phyloP scores from a whole-genome alignment of 2,797 vertebrate genomes.

The Hoplostethus atlanticus region DNA sequence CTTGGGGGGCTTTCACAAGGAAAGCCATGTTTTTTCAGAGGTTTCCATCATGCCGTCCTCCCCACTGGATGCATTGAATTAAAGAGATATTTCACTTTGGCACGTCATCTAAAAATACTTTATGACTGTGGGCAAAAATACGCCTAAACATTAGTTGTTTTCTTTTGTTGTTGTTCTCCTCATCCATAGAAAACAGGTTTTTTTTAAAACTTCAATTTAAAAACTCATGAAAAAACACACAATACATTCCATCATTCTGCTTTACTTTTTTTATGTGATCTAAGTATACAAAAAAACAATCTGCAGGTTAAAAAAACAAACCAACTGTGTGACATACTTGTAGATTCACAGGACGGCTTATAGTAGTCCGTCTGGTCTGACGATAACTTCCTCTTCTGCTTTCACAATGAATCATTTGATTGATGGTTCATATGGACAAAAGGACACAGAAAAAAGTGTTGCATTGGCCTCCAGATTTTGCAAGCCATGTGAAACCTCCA shows the following conservation, averaged over 20 bases:
- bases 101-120: constrained; percentile 37
- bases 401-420: constrained; percentile 11
- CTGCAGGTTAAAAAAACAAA: too few species aligned
- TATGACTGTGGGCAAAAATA: constrained; percentile 13
- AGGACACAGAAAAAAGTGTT: background rate
- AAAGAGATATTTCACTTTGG: constrained; percentile 49
- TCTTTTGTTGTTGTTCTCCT: background rate
- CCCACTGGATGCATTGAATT: constrained; percentile 28
- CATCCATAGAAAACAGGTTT: background rate
- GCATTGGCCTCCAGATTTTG: background rate
- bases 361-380: too few species aligned
- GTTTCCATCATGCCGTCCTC: constrained; percentile 4
- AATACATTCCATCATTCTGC: too few species aligned
- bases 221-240: too few species aligned
- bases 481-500: background rate
- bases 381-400: too few species aligned
- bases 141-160: constrained; percentile 4
- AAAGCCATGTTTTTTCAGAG: constrained; percentile 41
- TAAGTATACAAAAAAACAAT: background rate
- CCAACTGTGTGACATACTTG: too few species aligned
- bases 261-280: constrained; percentile 1
- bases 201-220: too few species aligned
- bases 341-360: too few species aligned
- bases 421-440: background rate
- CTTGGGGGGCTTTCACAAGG: constrained; percentile 33